Conservation (phyloP, 1,140 invertebrate species). For the Brachionus asplanchnoidis region DNA sequence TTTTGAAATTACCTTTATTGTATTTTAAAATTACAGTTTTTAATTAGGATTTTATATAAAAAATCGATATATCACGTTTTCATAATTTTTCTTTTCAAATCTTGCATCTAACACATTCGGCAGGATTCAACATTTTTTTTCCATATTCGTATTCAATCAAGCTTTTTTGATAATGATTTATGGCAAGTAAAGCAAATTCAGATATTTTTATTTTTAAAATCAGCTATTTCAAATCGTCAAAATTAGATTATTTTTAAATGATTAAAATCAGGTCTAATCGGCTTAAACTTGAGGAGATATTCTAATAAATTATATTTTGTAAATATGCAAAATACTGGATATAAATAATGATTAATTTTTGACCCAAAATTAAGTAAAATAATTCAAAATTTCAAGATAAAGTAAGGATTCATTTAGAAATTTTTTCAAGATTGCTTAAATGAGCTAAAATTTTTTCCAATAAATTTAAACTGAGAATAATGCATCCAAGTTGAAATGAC, state of each 20-base stretch:
- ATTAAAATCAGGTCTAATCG: background rate
- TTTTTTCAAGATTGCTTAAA: background rate
- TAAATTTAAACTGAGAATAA: background rate
- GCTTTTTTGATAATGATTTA: background rate
- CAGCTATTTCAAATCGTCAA: background rate
- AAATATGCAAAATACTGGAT: background rate
- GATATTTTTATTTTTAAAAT: background rate
- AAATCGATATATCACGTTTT: background rate
- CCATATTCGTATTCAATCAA: background rate
- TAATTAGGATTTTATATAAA: background rate
- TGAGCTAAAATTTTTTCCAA: background rate
- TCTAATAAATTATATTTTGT: background rate
- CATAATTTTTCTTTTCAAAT: background rate
- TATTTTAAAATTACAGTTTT: background rate
- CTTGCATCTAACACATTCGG: background rate
- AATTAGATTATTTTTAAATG: background rate
- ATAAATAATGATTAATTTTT: background rate
- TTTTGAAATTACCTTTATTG: background rate
- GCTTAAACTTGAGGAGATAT: background rate
- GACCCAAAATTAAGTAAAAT: background rate
- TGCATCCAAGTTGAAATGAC: no score
- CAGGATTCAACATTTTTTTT: background rate
- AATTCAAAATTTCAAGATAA: background rate
- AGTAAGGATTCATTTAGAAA: background rate
- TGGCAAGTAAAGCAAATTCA: no score